Base-by-base conservation (phyloP, 2,113 vertebrate genomes). In the Furnarius figulus region DNA sequence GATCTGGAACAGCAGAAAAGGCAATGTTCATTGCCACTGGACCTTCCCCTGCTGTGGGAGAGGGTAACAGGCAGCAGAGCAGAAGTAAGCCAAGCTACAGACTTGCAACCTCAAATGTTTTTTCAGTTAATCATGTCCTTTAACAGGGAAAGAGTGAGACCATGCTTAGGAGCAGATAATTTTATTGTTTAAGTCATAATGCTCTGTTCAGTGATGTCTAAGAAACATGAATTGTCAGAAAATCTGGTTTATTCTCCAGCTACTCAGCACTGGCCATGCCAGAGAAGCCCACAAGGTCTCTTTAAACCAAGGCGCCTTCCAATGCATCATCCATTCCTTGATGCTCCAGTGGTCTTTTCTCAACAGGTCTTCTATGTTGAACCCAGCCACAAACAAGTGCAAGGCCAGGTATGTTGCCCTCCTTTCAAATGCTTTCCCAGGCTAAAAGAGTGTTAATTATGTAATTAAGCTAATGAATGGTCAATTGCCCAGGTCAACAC, bases 11-110 rank as follows among this genome's bases (percentile, higher is more conserved):
- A 25, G 73, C 74, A 87, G 73, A 35, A 80, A 53, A 73, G 46
- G 12, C 0, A 4, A 16, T 12, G 17, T 22, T 72, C 49, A 6
- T 21, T 40, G 47, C 24, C 55, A 23, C 21, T 1, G 5, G 27
- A 18, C 44, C 16, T 49, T 25, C 46, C 40, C 19, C 40, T n/a
- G 3, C 77, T 61, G 27, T 56, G 40, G n/a, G 50, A 35, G 40
- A 77, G 16, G 35, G 2, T 8, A 72, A 58, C 20, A 46, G 66
- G n/a, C 71, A 61, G 35, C 55, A 77, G 63, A 53, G 53, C 33
- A 89, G 37, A 81, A 74, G 15, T 27, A 67, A 82, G 28, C 14
- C 30, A 23, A n/a, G 50, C 49, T 55, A 55, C 25, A 72, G 31
- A 75, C 28, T 42, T 63, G 56, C 49, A 73, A 44, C 5, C 21